A percentile compares a stretch with the other conserved stretches of the same genome.
Conservation (phyloP, 2,113 vertebrate species). For the Glaucidium brasilianum region DNA sequence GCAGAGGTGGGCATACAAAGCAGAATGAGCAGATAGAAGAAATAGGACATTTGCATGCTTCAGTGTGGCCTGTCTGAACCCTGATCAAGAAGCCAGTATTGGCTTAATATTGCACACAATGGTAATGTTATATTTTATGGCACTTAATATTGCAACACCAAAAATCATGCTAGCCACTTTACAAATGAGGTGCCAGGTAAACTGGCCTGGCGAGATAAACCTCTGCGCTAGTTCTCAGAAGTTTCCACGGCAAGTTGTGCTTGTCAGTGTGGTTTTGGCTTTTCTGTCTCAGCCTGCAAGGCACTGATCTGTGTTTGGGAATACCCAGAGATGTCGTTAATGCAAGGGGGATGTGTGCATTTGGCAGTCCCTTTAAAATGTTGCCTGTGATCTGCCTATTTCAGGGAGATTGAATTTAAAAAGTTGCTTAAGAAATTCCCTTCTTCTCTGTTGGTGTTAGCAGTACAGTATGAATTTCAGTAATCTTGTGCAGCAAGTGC, state of each 20-base stretch:
- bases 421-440: neutral
- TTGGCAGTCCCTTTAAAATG: neutral
- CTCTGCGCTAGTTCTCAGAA: neutral
- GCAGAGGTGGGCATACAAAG: neutral
- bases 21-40: neutral
- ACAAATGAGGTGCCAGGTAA: neutral
- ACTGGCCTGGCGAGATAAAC: neutral
- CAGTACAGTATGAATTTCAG: neutral
- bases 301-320: neutral
- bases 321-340: neutral
- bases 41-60: neutral
- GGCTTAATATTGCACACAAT: neutral
- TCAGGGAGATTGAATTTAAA: neutral
- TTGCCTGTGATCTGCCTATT: neutral
- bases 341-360: rapidly evolving
- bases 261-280: rapidly evolving
- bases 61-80: neutral
- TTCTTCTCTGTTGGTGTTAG: neutral
- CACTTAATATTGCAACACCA: neutral
- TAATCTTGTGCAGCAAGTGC: neutral
- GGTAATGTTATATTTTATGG: rapidly evolving
- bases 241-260: no score
- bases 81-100: neutral
- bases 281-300: rapidly evolving
- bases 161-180: rapidly evolving